Percentiles rank a stretch among this genome's conserved stretches.
phyloP scores from a whole-genome alignment of 2,888 invertebrate species.

The Polietes domitor region DNA sequence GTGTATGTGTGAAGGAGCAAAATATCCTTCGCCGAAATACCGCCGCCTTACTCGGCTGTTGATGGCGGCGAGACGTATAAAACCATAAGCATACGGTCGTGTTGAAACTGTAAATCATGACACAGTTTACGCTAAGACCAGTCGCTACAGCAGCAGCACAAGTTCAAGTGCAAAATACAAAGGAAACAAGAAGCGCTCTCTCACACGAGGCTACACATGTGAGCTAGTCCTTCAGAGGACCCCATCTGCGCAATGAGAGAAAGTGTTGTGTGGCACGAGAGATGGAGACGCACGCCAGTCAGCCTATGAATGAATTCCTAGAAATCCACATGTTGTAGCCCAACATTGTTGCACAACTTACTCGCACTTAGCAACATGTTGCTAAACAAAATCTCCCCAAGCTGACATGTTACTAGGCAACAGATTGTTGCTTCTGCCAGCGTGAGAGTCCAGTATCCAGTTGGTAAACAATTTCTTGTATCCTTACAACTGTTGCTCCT shows the following conservation, averaged over 20 bases:
- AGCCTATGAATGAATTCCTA: background rate
- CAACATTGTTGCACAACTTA: background rate
- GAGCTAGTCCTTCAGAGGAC: background rate
- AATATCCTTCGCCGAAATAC: background rate
- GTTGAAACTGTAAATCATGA: background rate
- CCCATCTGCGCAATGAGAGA: slow-evolving; percentile 18
- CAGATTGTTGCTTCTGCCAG: slow-evolving; percentile 54
- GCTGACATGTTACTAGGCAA: background rate
- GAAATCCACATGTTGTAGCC: slow-evolving; percentile 12
- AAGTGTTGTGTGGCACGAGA: background rate
- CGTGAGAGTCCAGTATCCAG: background rate
- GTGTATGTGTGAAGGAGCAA: background rate
- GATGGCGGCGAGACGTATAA: background rate
- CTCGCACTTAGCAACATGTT: slow-evolving; percentile 1
- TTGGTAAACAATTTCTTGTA: slow-evolving; percentile 5
- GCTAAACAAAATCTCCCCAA: background rate
- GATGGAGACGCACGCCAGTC: background rate
- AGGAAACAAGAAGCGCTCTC: background rate
- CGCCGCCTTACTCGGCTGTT: background rate
- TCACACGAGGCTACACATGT: background rate
- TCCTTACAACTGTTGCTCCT: background rate
- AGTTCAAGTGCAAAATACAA: slow-evolving; percentile 29
- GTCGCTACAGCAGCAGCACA: background rate
- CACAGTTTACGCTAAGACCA: background rate
- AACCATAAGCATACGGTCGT: background rate